Base-by-base conservation (phyloP, 2,888 invertebrate species). In the Megalurothrips usitatus region DNA sequence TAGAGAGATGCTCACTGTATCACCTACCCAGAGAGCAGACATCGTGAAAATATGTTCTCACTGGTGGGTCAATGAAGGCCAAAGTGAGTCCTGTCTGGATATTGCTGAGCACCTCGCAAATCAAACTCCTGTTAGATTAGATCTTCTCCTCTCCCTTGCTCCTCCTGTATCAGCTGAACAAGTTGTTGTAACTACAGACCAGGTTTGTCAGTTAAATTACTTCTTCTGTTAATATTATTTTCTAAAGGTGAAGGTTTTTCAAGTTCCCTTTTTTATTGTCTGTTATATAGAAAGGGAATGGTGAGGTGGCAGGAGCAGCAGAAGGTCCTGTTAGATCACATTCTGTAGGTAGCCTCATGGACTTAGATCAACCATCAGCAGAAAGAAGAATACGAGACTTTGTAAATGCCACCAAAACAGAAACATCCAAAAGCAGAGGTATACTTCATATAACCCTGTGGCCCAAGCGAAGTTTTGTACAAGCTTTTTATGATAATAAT, bases 41-140 rank as follows among this genome's bases (percentile, higher is more conserved):
- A 96, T 99, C 84, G 94, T 95, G 83, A 96, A 96, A 87, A 97
- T 99, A 83, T 97, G 98, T 86, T 92, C 93, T 79, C 96, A 99
- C 89, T 94, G 96, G 95, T 99, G 99, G 99, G 95, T 99, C 82
- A 98, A 99, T 87, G 91, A 92, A 84, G 93, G 93, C 0, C 95
- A 94, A 85, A 91, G 92, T 83, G 92, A 93, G 58, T 94, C 93
- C 78, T 96, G 97, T 87, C 89, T 96, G 82, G 94, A 94, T 84
- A 90, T 94, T 85, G 94, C 97, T 0, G 96, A 96, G 87, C 94
- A 94, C 84, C 87, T 97, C 83, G 96, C 97, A 43, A 95, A 95
- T 84, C 94, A 96, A 87, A 96, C 96, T 2, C 96, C 97, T 0
- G 96, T 96, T 78, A 90, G 96, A 78, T 89, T 97, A 49, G 97